Conservation (phyloP, 2,797 vertebrate genomes). For the Leptatherina wallacei region DNA sequence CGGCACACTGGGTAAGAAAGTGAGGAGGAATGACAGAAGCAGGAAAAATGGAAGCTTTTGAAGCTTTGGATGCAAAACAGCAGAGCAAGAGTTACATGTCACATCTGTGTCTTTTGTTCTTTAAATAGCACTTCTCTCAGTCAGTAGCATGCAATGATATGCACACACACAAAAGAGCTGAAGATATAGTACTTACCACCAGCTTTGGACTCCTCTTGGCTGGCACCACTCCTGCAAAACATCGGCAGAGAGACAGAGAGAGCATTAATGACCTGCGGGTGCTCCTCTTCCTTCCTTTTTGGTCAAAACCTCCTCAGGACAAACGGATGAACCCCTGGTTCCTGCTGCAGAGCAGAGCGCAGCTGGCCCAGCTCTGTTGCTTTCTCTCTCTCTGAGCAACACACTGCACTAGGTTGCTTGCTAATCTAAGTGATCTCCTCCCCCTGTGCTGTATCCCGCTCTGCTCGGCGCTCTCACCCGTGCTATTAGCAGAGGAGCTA, state of each 20-base stretch:
- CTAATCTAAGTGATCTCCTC: slow-evolving; percentile 76
- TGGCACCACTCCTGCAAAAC: slow-evolving; percentile 95
- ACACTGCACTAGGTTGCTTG: slow-evolving; percentile 63
- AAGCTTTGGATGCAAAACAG: slow-evolving; percentile 38
- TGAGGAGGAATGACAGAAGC: slow-evolving; percentile 20
- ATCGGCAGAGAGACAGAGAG: slow-evolving; percentile 90
- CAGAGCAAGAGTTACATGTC: slow-evolving; percentile 41
- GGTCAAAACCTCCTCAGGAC: slow-evolving; percentile 62
- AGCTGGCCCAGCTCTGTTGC: slow-evolving; percentile 56
- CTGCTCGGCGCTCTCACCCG: slow-evolving; percentile 54
- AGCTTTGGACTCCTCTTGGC: slow-evolving; percentile 99
- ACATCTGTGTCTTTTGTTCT: slow-evolving; percentile 59
- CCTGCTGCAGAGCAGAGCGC: slow-evolving; percentile 55
- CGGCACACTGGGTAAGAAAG: slow-evolving; percentile 35
- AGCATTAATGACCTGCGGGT: slow-evolving; percentile 87
- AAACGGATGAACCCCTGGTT: slow-evolving; percentile 44
- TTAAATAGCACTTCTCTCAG: slow-evolving; percentile 61
- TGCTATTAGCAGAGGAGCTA: slow-evolving; percentile 51
- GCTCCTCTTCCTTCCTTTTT: slow-evolving; percentile 78
- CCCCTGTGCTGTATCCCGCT: slow-evolving; percentile 52
- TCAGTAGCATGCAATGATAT: slow-evolving; percentile 27
- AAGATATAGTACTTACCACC: slow-evolving; percentile 91
- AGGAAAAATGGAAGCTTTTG: slow-evolving; percentile 27
- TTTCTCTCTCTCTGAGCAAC: slow-evolving; percentile 59
- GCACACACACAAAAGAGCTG: slow-evolving; percentile 42